These are phyloP conservation scores for Druon quercuslanigerum DNA, from an alignment of 1,140 invertebrate species.

Conservation along the genomic window DNA sequence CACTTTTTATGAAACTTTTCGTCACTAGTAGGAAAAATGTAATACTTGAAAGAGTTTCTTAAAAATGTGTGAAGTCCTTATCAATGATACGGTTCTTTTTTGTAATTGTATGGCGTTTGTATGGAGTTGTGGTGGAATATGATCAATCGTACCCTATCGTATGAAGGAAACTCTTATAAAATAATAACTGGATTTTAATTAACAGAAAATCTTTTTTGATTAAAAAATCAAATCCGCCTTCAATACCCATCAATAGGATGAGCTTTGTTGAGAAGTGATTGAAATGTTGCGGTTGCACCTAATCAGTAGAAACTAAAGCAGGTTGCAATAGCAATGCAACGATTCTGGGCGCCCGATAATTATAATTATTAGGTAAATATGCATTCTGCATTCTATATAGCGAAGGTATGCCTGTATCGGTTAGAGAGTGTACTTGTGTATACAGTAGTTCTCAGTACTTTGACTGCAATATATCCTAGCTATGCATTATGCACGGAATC, in stretches of 20 bases:
- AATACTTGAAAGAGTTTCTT: too few relatives aligned
- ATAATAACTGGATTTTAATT: too few relatives aligned
- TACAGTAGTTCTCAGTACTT: conserved; percentile 31
- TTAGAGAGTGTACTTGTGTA: conserved; percentile 23
- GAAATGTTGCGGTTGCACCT: neutral
- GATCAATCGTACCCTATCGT: too few relatives aligned
- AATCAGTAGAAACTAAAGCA: neutral
- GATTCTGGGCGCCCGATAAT: conserved; percentile 42
- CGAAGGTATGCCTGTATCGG: neutral
- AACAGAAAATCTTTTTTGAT: too few relatives aligned
- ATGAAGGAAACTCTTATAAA: too few relatives aligned
- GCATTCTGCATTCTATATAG: neutral
- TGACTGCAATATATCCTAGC: conserved; percentile 60
- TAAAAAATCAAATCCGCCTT: too few relatives aligned
- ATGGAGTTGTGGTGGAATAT: too few relatives aligned
- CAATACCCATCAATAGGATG: neutral
- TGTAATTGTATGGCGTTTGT: too few relatives aligned
- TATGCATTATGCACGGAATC: conserved; percentile 62
- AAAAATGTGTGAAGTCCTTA: too few relatives aligned
- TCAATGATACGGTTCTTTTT: too few relatives aligned
- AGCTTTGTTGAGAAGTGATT: neutral
- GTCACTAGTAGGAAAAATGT: too few relatives aligned
- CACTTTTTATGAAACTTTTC: too few relatives aligned
- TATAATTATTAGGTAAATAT: conserved; percentile 61
- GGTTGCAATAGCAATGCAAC: neutral